Base-by-base conservation (phyloP, 2,113 vertebrate genomes). In the Bucco capensis region DNA sequence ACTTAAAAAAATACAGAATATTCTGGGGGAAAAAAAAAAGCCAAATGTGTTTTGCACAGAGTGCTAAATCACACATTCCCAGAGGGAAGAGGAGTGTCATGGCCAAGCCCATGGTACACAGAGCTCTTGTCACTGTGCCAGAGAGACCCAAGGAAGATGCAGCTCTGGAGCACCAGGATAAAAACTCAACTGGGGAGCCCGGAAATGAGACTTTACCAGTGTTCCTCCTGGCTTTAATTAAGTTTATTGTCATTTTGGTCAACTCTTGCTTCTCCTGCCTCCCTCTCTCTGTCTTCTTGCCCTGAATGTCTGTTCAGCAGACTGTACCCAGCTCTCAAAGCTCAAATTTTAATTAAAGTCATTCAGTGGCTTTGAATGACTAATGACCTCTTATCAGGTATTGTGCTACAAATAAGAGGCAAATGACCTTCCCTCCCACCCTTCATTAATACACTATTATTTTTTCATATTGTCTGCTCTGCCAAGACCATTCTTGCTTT, bases 271-370 rank as follows among this genome's bases (percentile, higher is more conserved):
- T 74, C 76, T 72, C 81, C 83, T 89, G 61, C 51, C 76, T 85
- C 88, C 64, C 73, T 90, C 49, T 42, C 60, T 92, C 61, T 93
- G 60, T 75, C 74, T 81, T 87, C 92, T 84, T 93, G 58, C 84
- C 89, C 93, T 94, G 91, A 44, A 96, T 96, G 75, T 92, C 95
- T 90, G 87, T 91, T 93, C 65, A 7, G 66, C 71, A 94, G 95
- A 81, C 92, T 96, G 81, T 79, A 96, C 60, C 70, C 69, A 89
- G 87, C 78, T 93, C 86, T 97, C 57, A 30, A 80, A 92, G 82
- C 93, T 95, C 95, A 95, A 93, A 84, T 96, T 97, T 97, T 97
- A 97, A 97, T 98, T 98, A 96, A 97, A 97, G 86, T 93, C 77
- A 90, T 75, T 96, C 84, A 81, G 80, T 91, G 84, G 91, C 70